Evolutionary conservation across 2,888 invertebrate species (phyloP).

Genomic region (Steinernema carpocapsae): DNA sequence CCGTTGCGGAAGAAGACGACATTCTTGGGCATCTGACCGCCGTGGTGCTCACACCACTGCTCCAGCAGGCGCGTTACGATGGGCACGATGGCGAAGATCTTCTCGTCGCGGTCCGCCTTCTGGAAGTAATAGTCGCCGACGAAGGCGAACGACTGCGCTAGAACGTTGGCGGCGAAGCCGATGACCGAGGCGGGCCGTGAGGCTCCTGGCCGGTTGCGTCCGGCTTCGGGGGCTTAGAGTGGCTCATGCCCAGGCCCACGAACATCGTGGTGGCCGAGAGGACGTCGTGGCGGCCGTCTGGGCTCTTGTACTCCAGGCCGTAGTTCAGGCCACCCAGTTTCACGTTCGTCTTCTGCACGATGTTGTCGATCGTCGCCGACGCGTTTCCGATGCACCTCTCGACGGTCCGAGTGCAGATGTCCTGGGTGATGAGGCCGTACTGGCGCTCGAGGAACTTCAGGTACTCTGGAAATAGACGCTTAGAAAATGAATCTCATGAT

Average conservation of each 20-base stretch:
- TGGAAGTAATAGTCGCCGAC: conserved; percentile 53
- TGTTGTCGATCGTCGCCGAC: conserved; percentile 35
- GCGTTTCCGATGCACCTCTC: not conserved
- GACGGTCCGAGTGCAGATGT: not conserved
- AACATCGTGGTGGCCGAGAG: conserved; percentile 11
- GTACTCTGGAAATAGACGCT: not conserved
- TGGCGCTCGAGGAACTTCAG: conserved; percentile 28
- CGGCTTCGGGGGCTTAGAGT: conserved; percentile 28
- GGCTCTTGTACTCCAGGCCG: conserved; percentile 1
- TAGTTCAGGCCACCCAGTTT: conserved; percentile 41
- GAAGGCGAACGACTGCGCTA: conserved; percentile 15
- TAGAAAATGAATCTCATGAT: too few species aligned
- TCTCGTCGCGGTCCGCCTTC: conserved; percentile 36
- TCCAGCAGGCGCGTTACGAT: conserved; percentile 4
- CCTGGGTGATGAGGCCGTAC: conserved; percentile 32
- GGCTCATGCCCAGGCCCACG: conserved; percentile 17
- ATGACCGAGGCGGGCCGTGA: conserved; percentile 33
- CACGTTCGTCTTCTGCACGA: conserved; percentile 40
- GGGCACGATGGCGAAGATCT: conserved; percentile 8
- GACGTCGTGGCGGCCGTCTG: not conserved
- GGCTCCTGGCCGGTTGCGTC: conserved; percentile 9
- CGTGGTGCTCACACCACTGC: not conserved
- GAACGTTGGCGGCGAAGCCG: conserved; percentile 37
- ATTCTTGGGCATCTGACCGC: conserved; percentile 22
- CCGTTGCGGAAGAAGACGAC: conserved; percentile 37